Conservation (phyloP, 2,888 invertebrate species). For the Timema podura region DNA sequence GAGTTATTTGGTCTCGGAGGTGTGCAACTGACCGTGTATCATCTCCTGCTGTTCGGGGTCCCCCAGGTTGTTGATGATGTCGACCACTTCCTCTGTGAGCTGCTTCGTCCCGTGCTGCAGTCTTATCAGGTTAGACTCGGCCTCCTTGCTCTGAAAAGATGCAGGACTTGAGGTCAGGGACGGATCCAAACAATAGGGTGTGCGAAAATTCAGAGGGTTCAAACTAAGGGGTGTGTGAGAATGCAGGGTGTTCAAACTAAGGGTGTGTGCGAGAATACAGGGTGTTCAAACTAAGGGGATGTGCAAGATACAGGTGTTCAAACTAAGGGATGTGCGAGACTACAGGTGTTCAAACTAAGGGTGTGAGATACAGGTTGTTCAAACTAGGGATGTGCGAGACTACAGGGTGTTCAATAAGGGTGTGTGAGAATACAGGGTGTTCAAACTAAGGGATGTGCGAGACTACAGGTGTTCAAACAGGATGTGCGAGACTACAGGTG, state of each 20-base stretch:
- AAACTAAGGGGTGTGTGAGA: background rate
- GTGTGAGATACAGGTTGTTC: background rate
- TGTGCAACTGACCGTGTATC: constrained; percentile 31
- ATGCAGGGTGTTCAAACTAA: no score
- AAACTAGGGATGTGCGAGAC: no score
- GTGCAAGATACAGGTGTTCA: background rate
- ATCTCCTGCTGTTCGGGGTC: constrained; percentile 42
- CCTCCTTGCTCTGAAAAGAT: constrained; percentile 39
- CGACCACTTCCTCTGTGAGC: constrained; percentile 42
- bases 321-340: background rate
- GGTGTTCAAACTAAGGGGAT: no score
- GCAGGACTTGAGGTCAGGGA: background rate
- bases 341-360: background rate
- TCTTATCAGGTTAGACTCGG: constrained; percentile 41
- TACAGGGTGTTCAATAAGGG: no score
- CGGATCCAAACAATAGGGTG: background rate
- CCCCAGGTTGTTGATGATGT: constrained; percentile 42
- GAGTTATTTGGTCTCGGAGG: no score
- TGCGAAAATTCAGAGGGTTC: background rate
- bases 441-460: no score
- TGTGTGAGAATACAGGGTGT: no score
- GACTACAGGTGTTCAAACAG: no score
- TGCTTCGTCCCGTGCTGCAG: constrained; percentile 40
- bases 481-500: no score
- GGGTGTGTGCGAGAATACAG: no score